Conservation (phyloP, 2,888 invertebrate species). For the Oxyscelio sp. region DNA sequence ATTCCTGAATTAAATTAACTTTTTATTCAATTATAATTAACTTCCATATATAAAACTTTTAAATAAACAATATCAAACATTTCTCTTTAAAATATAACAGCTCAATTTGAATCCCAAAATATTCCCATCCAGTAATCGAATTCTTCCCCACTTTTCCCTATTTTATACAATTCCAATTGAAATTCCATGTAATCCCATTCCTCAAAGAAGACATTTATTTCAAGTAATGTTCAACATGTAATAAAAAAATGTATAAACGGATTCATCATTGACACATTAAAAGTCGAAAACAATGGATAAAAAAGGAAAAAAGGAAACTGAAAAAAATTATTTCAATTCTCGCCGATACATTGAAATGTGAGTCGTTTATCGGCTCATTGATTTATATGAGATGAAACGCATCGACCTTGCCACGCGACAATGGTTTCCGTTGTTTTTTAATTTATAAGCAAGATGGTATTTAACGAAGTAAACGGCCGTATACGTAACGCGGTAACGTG, state of each 20-base stretch:
- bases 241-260: neutral
- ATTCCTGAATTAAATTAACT: no score
- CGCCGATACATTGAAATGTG: conserved; percentile 18
- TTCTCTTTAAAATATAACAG: no score
- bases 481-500: conserved; percentile 75
- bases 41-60: no score
- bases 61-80: no score
- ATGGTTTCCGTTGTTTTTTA: conserved; percentile 72
- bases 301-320: neutral
- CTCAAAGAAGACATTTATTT: no score
- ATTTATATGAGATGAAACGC: conserved; percentile 49
- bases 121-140: no score
- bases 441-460: conserved; percentile 73
- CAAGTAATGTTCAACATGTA: no score
- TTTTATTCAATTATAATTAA: no score
- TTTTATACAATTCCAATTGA: neutral
- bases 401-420: conserved; percentile 72
- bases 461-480: conserved; percentile 75
- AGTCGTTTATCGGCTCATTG: conserved; percentile 28
- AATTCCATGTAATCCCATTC: no score
- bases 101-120: no score
- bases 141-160: no score
- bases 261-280: neutral
- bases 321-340: neutral
- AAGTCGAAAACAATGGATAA: neutral